phyloP scores from a whole-genome alignment of 1,140 invertebrate species.

The Akabosia matsudoensis region DNA sequence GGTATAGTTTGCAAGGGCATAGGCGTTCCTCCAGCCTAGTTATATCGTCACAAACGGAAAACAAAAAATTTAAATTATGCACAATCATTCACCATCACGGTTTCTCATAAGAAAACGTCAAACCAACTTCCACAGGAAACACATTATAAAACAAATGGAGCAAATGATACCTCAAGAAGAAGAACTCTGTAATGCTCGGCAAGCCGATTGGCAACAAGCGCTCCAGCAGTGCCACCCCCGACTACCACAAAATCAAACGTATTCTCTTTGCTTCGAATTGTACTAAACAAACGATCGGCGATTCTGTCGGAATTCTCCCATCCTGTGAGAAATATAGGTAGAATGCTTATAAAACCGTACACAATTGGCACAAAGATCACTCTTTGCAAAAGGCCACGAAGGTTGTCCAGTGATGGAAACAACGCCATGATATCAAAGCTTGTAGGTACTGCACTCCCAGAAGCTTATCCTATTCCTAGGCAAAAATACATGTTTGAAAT shows the following conservation, averaged over 20 bases:
- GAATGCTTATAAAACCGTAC: neutral
- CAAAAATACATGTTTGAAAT: neutral
- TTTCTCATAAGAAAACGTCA: too few relatives aligned
- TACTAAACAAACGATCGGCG: neutral
- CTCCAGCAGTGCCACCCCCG: neutral
- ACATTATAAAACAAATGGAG: too few relatives aligned
- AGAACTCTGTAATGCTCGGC: constrained; percentile 12
- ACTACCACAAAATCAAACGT: constrained; percentile 14
- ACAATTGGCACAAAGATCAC: constrained; percentile 5
- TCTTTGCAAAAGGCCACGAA: neutral
- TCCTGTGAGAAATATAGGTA: neutral
- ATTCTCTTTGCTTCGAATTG: constrained; percentile 2
- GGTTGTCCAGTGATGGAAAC: neutral
- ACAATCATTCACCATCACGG: too few relatives aligned
- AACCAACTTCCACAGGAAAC: too few relatives aligned
- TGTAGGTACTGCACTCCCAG: neutral
- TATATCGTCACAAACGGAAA: too few relatives aligned
- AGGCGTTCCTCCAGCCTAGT: neutral
- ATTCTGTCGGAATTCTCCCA: constrained; percentile 8
- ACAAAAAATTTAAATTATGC: too few relatives aligned
- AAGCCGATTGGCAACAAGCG: neutral
- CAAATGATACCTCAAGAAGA: too few relatives aligned
- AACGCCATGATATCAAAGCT: neutral
- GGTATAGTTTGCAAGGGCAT: constrained; percentile 8
- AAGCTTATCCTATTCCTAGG: neutral